These are phyloP conservation scores for Ispidina picta DNA, from an alignment of 2,797 vertebrate genomes.

Conservation along the genomic window DNA sequence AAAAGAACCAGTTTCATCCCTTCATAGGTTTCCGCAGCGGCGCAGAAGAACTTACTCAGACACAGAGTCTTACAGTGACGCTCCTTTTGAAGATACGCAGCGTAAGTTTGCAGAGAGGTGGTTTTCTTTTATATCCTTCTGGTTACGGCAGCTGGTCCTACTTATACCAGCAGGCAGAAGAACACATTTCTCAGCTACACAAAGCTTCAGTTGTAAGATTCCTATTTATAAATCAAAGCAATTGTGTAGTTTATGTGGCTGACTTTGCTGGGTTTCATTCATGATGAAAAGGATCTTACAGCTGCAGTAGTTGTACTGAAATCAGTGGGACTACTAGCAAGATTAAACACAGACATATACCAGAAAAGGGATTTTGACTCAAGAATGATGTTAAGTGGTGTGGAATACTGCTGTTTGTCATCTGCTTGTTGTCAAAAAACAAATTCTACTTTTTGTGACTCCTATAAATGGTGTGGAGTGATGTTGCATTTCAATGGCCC, in stretches of 20 bases:
- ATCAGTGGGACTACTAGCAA: not conserved
- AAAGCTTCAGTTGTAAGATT: not conserved
- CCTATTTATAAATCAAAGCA: not conserved
- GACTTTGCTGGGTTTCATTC: not conserved
- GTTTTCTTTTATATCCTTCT: not conserved
- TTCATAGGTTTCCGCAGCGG: constrained; percentile 76
- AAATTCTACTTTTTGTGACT: not conserved
- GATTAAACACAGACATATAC: not conserved
- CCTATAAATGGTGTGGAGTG: not conserved
- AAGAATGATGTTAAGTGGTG: not conserved
- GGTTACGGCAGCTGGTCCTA: not conserved
- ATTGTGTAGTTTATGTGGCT: not conserved
- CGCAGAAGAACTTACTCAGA: constrained; percentile 83
- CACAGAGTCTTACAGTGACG: constrained; percentile 80
- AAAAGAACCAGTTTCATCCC: constrained; percentile 76
- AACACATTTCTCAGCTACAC: not conserved
- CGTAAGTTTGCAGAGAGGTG: constrained; percentile 77
- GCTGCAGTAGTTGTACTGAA: not conserved
- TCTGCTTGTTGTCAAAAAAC: not conserved
- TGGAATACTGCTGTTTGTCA: not conserved
- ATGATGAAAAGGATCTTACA: not conserved
- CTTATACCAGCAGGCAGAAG: not conserved
- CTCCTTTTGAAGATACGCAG: constrained; percentile 80
- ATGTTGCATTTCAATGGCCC: not conserved
- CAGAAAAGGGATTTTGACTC: not conserved